Percentiles rank a stretch among this genome's conserved stretches.
Conservation (phyloP, 2,888 invertebrate genomes). For the Theodoxus fluviatilis region DNA sequence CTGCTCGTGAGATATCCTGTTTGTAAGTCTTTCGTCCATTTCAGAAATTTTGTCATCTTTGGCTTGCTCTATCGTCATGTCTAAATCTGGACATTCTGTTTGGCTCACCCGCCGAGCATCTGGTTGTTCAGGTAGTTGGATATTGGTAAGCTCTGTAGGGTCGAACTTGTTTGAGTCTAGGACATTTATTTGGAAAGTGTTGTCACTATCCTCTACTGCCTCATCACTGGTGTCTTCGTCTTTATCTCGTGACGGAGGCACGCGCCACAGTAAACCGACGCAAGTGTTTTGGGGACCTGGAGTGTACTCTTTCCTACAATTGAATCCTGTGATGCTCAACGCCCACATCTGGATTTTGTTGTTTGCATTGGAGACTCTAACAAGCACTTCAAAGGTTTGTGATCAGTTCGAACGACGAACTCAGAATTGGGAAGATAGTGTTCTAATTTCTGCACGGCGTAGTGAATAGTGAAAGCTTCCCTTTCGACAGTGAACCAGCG, state of each 20-base stretch:
- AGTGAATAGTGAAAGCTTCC: too few relatives aligned
- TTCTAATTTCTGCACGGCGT: conserved; percentile 11
- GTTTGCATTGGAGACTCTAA: conserved; percentile 18
- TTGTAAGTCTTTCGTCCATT: too few relatives aligned
- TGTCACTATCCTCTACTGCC: background rate
- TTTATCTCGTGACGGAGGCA: background rate
- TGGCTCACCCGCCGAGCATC: too few relatives aligned
- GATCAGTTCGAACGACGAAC: conserved; percentile 16
- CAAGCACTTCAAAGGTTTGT: conserved; percentile 16
- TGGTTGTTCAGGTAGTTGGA: too few relatives aligned
- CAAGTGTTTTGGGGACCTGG: background rate
- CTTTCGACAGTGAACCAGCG: too few relatives aligned
- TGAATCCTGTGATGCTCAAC: conserved; percentile 7
- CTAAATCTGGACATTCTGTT: too few relatives aligned
- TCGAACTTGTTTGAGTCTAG: background rate
- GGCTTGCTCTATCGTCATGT: too few relatives aligned
- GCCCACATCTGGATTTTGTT: conserved; percentile 21
- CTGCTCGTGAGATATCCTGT: too few relatives aligned
- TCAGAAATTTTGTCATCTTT: too few relatives aligned
- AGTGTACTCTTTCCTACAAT: conserved; percentile 20
- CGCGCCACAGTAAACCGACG: conserved; percentile 5
- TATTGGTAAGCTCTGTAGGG: too few relatives aligned
- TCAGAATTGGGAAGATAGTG: conserved; percentile 12
- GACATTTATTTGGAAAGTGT: background rate
- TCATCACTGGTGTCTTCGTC: background rate